Conservation (phyloP, 2,113 vertebrate species). For the Rallus limicola region DNA sequence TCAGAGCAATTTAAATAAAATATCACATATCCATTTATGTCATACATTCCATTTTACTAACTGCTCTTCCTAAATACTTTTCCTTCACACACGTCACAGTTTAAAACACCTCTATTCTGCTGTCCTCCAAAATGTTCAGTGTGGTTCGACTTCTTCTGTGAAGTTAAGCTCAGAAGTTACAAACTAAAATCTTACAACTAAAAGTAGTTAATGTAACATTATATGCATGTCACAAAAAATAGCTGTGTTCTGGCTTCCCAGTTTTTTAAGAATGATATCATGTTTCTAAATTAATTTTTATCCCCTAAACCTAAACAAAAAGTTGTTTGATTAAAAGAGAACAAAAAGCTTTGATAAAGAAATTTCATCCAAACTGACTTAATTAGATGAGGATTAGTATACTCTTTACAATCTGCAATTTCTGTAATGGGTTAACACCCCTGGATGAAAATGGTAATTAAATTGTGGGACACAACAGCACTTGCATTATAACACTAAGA, state of each 20-base stretch:
- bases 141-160: neutral
- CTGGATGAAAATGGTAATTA: neutral
- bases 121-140: neutral
- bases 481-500: neutral
- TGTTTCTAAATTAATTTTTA: neutral
- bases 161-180: neutral
- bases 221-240: neutral
- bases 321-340: neutral
- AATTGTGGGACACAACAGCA: neutral
- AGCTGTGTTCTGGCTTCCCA: fast-evolving
- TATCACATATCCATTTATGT: neutral
- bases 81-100: neutral
- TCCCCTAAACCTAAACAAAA: neutral
- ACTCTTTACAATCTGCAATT: neutral
- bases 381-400: neutral
- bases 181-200: neutral
- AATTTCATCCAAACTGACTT: neutral
- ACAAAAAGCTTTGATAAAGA: neutral
- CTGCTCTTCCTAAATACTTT: neutral
- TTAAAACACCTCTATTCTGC: neutral
- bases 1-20: neutral
- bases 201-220: neutral
- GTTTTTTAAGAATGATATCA: neutral
- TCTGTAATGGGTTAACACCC: neutral
- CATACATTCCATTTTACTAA: neutral